Evolutionary conservation across 2,888 invertebrate genomes (phyloP).

Genomic region (Antheraea assamensis): DNA sequence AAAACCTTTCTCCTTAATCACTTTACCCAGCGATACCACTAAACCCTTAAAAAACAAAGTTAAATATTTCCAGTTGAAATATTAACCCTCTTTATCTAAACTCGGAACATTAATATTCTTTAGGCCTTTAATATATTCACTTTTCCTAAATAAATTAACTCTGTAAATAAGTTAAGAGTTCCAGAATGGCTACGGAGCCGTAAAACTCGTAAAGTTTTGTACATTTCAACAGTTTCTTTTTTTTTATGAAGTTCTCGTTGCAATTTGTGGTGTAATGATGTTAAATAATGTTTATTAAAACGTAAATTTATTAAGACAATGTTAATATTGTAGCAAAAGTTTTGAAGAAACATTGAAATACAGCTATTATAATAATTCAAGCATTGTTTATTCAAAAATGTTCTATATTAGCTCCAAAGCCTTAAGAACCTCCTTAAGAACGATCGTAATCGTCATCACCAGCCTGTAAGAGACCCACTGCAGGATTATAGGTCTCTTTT

Average conservation of each 20-base stretch:
- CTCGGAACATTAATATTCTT: slow-evolving; percentile 54
- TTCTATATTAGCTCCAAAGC: background rate
- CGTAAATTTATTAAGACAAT: slow-evolving; percentile 1
- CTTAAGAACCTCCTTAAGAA: no score
- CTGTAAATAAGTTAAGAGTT: slow-evolving; percentile 56
- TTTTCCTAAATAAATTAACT: slow-evolving; percentile 60
- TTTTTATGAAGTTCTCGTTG: slow-evolving; percentile 49
- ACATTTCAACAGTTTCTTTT: slow-evolving; percentile 46
- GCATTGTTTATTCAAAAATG: background rate
- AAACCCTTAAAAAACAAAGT: slow-evolving; percentile 17
- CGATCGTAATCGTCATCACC: no score
- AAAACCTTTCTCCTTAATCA: slow-evolving; percentile 16
- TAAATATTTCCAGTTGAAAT: slow-evolving; percentile 20
- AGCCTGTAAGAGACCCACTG: no score
- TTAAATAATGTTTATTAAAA: slow-evolving; percentile 19
- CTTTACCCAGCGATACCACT: slow-evolving; percentile 12
- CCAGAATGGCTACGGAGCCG: slow-evolving; percentile 49
- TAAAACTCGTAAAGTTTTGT: slow-evolving; percentile 38
- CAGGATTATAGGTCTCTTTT: no score
- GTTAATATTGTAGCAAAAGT: background rate
- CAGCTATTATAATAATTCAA: background rate
- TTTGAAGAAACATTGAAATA: background rate
- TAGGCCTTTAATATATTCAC: slow-evolving; percentile 53
- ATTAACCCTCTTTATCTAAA: slow-evolving; percentile 44
- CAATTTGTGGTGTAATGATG: slow-evolving; percentile 35